Percentiles rank a stretch among this genome's conserved stretches.
Conservation (phyloP, 1,140 invertebrate species). For the Drosophila melanica region DNA sequence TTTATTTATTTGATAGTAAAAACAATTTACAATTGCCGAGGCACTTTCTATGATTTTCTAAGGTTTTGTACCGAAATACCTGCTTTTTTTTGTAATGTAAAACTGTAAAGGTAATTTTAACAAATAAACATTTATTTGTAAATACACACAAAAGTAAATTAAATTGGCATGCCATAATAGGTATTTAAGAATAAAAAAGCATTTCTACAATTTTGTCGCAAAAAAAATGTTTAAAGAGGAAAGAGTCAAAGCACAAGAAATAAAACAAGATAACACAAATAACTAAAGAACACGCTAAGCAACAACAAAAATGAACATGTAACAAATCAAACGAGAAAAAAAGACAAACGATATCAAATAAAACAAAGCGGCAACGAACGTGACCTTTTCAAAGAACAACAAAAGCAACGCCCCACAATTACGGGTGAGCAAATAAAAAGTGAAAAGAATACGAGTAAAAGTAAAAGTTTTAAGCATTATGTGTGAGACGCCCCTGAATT, state of each 20-base stretch:
- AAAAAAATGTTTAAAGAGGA: slow-evolving; percentile 24
- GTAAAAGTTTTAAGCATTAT: slow-evolving; percentile 1
- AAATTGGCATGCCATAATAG: too few species aligned
- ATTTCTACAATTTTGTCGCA: slow-evolving; percentile 25
- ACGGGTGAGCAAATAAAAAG: slow-evolving; percentile 25
- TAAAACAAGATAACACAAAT: slow-evolving; percentile 33
- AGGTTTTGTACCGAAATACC: too few species aligned
- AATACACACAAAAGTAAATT: too few species aligned
- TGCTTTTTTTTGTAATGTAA: too few species aligned
- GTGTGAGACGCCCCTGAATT: slow-evolving; percentile 5
- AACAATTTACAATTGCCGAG: too few species aligned
- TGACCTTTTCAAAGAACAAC: slow-evolving; percentile 25
- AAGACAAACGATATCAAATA: slow-evolving; percentile 28
- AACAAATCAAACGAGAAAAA: slow-evolving; percentile 24
- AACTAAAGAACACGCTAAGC: slow-evolving; percentile 32
- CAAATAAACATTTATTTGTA: too few species aligned
- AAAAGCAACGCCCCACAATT: slow-evolving; percentile 36
- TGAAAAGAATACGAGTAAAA: slow-evolving; percentile 42
- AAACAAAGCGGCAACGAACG: slow-evolving; percentile 31
- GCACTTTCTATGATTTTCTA: too few species aligned
- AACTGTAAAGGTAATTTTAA: too few species aligned
- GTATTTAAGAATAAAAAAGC: background rate
- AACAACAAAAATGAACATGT: slow-evolving; percentile 13
- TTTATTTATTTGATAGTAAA: too few species aligned
- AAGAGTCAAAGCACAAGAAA: slow-evolving; percentile 16